Evolutionary conservation across 2,888 invertebrate genomes (phyloP), one percentile per base, ranked within the genome.

Genomic region (Pristionchus exspectatus): DNA sequence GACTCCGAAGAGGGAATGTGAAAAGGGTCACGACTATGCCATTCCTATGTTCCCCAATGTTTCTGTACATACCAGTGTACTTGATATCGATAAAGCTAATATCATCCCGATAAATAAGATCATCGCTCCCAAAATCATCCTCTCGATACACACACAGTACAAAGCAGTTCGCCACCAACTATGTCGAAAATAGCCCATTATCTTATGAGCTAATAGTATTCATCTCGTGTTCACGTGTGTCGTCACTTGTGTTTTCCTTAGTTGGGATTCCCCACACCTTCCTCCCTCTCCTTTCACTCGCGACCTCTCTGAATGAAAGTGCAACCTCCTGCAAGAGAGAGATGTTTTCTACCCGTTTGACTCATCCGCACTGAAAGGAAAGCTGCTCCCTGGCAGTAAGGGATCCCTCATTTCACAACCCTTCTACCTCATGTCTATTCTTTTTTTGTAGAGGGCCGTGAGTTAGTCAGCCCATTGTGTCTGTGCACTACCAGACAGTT

Each of bases 1-100:
- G 84, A 85, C 27, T 85, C 84, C 33, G 84, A 85, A 10, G 84
- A 59, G 44, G 44, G 44, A 16, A 9, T 85, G 0, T 85, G 27
- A 85, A 14, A 12, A 50, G 44, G 74, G 74, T 24, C 2, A 27
- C 9, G 24, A 69, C 14, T 69, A 59, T 12, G 21, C 59, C 24
- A 18, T 24, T 59, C 59, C 59, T 7, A 9, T 21, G 24, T 59
- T 50, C 21, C 59, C n/a, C 27, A 2, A 16, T 21, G 30, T 69
- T 33, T 74, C 74, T 74, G 74, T 74, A 74, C 74, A 74, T 38
- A 74, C 38, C 3, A 72, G 33, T 21, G 74, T 74, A 33, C 33
- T 38, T 74, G 18, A 21, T 12, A 18, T n/a, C 10, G 74, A 74
- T 74, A 74, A 74, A 74, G 38, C 38, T 38, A 74, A 74, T 74